Evolutionary conservation across 2,113 vertebrate species (phyloP).

Genomic region (Cyanoramphus novaezelandiae): DNA sequence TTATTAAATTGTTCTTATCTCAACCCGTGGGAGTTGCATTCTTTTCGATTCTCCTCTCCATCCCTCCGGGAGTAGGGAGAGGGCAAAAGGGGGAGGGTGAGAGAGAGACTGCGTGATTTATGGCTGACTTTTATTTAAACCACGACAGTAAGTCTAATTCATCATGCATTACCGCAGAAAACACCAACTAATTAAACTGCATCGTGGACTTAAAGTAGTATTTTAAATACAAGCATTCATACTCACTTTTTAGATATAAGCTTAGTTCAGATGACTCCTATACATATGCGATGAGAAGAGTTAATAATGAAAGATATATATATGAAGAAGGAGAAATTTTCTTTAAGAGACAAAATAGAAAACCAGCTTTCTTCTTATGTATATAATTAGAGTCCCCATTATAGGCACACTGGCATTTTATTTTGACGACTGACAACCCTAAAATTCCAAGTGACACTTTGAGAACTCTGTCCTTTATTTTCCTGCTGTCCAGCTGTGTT

Average conservation of each 20-base stretch:
- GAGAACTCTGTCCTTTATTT: conserved; percentile 64
- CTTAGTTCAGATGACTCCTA: neutral
- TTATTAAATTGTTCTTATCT: too few species aligned
- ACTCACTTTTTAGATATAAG: neutral
- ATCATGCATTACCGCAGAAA: neutral
- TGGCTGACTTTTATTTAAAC: too few species aligned
- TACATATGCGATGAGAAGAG: neutral
- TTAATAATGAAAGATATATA: neutral
- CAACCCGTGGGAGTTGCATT: too few species aligned
- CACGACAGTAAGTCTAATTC: neutral
- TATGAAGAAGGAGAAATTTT: neutral
- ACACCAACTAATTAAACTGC: neutral
- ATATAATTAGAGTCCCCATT: conserved; percentile 15
- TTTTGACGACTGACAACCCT: conserved; percentile 41
- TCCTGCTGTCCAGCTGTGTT: conserved; percentile 32
- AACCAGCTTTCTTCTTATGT: neutral
- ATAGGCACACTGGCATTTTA: neutral
- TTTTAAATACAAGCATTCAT: neutral
- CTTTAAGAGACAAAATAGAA: neutral
- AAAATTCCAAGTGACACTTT: conserved; percentile 41
- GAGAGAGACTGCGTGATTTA: too few species aligned
- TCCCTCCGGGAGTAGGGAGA: too few species aligned
- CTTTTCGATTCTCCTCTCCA: too few species aligned
- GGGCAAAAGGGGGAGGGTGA: too few species aligned
- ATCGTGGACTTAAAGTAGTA: neutral